phyloP scores from a whole-genome alignment of 2,797 vertebrate species.

The Platalea minor region DNA sequence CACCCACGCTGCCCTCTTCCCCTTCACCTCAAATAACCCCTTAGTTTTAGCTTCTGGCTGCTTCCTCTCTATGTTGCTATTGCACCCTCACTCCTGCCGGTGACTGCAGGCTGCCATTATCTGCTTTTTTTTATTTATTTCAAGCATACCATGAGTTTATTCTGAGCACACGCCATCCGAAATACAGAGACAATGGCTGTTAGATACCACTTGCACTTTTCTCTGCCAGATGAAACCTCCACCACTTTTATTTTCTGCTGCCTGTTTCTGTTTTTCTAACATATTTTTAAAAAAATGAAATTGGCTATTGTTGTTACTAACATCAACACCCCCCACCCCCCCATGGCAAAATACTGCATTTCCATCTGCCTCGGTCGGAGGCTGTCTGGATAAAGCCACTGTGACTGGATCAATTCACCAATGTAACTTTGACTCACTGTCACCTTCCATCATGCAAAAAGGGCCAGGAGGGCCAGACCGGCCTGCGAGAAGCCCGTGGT shows the following conservation, averaged over 20 bases:
- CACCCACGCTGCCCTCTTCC: slow-evolving; percentile 32
- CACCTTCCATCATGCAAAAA: neutral
- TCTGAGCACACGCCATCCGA: slow-evolving; percentile 34
- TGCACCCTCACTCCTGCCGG: slow-evolving; percentile 64
- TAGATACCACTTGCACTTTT: slow-evolving; percentile 53
- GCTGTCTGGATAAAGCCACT: neutral
- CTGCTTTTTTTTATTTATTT: slow-evolving; percentile 39
- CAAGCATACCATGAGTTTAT: slow-evolving; percentile 47
- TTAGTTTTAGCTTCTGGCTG: slow-evolving; percentile 76
- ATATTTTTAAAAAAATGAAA: neutral
- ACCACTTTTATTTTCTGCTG: slow-evolving; percentile 71
- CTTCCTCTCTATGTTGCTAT: slow-evolving; percentile 69
- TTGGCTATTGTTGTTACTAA: slow-evolving; percentile 22
- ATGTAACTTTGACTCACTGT: neutral
- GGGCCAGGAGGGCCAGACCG: neutral
- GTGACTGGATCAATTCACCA: accelerated
- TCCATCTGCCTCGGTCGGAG: neutral
- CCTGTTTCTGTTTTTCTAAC: slow-evolving; percentile 65
- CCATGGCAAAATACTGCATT: neutral
- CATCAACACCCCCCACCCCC: neutral
- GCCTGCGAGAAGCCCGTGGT: neutral
- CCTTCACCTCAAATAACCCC: slow-evolving; percentile 53
- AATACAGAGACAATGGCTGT: neutral
- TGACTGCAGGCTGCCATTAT: slow-evolving; percentile 64
- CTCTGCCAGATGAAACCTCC: slow-evolving; percentile 69